Percentiles rank a stretch among this genome's conserved stretches.
These are phyloP conservation scores for Brassicogethes aeneus DNA, from an alignment of 2,888 invertebrate genomes.

Conservation along the genomic window DNA sequence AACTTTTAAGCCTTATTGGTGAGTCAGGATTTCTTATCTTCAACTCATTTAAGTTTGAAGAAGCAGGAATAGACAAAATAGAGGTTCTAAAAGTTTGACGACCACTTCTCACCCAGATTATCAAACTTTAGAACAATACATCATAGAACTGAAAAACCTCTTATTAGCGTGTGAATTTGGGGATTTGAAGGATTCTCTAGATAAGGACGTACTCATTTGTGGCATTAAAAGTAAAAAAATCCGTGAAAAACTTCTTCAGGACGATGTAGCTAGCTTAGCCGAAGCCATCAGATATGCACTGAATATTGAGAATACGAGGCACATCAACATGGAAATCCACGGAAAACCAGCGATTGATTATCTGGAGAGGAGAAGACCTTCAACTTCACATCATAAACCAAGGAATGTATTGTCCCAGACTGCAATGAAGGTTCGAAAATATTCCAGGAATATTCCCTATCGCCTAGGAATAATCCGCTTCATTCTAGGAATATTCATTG, in stretches of 20 bases:
- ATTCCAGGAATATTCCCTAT: no score
- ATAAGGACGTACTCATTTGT: slow-evolving; percentile 4
- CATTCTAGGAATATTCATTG: no score
- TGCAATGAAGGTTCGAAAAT: no score
- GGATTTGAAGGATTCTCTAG: slow-evolving; percentile 1
- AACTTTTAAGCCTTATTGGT: no score
- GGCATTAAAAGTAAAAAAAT: slow-evolving; percentile 6
- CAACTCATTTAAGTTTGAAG: not conserved
- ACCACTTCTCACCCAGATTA: slow-evolving; percentile 2
- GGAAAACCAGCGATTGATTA: no score
- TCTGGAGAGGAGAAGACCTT: no score
- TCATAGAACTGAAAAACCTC: slow-evolving; percentile 7
- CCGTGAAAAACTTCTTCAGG: slow-evolving; percentile 9
- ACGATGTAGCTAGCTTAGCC: slow-evolving; percentile 1
- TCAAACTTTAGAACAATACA: slow-evolving; percentile 6
- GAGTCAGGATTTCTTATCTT: no score
- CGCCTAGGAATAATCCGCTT: no score
- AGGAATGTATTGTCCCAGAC: no score
- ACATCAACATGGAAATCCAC: no score
- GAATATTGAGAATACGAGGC: no score
- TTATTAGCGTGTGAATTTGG: slow-evolving; percentile 1
- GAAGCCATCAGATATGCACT: slow-evolving; percentile 1
- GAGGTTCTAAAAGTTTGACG: not conserved
- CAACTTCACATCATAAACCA: no score
- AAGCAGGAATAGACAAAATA: slow-evolving; percentile 1